These are phyloP conservation scores for Microcebus griseorufus DNA, from an alignment of 2,113 vertebrate species.

Conservation along the genomic window DNA sequence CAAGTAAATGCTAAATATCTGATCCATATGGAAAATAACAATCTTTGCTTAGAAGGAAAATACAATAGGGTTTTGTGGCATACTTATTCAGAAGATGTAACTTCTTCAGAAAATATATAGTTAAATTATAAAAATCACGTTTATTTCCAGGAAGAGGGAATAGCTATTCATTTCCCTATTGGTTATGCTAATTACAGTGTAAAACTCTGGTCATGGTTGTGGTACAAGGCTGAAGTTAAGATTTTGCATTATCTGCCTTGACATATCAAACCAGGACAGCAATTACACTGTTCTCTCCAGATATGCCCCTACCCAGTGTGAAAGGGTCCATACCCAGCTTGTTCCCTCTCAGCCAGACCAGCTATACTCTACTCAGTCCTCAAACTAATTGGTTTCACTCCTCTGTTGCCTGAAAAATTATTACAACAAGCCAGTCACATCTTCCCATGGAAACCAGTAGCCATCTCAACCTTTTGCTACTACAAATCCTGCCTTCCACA, in stretches of 20 bases:
- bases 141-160: neutral
- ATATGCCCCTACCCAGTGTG: neutral
- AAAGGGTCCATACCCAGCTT: fast-evolving
- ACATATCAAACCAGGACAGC: neutral
- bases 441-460: neutral
- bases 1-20: neutral
- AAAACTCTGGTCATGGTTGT: neutral
- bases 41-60: neutral
- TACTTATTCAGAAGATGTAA: neutral
- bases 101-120: neutral
- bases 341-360: neutral
- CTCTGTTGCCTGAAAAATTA: neutral
- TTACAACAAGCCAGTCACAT: neutral
- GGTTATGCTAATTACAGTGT: neutral
- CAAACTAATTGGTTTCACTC: neutral
- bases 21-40: neutral
- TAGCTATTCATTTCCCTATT: neutral
- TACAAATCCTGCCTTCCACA: neutral
- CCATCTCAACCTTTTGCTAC: neutral
- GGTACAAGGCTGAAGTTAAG: neutral
- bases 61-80: neutral
- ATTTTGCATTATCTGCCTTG: neutral
- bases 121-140: neutral
- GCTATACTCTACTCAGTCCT: neutral
- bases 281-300: neutral